Evolutionary conservation across 2,113 vertebrate genomes (phyloP).

Genomic region (Bos taurus): DNA sequence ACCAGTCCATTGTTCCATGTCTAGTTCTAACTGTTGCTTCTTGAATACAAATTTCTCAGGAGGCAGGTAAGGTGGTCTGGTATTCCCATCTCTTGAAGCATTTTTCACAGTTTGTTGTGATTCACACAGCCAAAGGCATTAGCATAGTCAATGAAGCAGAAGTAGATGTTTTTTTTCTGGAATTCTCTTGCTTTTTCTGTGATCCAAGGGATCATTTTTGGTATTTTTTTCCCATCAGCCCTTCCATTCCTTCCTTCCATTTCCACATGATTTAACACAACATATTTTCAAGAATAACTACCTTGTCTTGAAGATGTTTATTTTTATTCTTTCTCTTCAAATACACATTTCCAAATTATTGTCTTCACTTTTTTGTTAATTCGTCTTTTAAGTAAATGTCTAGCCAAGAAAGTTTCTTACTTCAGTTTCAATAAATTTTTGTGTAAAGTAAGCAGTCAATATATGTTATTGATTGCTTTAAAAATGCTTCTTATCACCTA

Average conservation of each 20-base stretch:
- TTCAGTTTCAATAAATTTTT: not conserved
- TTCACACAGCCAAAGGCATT: not conserved
- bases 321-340: not conserved
- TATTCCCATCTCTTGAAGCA: not conserved
- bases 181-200: not conserved
- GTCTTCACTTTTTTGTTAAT: not conserved
- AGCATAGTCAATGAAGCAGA: not conserved
- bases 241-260: not conserved
- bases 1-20: not conserved
- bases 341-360: not conserved
- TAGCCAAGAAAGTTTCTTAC: not conserved
- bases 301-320: not conserved
- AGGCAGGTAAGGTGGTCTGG: not conserved
- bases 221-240: not conserved
- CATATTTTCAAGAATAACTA: not conserved
- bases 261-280: not conserved
- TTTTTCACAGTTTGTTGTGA: not conserved
- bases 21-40: not conserved
- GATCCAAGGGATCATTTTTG: not conserved
- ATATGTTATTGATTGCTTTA: constrained; percentile 14
- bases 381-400: not conserved
- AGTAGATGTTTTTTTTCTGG: not conserved
- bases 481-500: constrained; percentile 4
- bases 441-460: not conserved
- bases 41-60: not conserved